Evolutionary conservation across 1,140 invertebrate species (phyloP), one percentile per base, ranked within the genome.

Genomic region (Trachymyrmex cornetzi): DNA sequence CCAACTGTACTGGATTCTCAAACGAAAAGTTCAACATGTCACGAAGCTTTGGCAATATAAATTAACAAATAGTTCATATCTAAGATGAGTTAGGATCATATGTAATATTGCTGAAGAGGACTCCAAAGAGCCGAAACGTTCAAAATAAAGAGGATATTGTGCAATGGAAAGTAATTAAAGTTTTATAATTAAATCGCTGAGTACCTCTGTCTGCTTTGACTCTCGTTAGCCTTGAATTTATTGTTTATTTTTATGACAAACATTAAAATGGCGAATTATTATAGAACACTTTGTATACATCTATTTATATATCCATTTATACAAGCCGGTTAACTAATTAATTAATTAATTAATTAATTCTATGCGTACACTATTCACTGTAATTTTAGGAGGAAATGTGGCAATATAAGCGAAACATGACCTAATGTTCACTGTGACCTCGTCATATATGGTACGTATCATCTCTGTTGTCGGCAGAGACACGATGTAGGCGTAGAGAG

Each of bases 401-500:
- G 22, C 24, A 48, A 74, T 82, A 82, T 72, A 74, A 50, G 55
- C 80, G 67, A 44, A 14, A 50, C 69, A 44, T 61, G 80, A 82
- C 55, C 53, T 82, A 74, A 61, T 74, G 69, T 61, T 71, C 69
- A 61, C 69, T 38, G 30, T 34, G 69, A n/a, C 16, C 24, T 27
- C 34, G 38, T 84, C 44, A 84, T 69, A 71, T 63, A 74, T 27
- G 57, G 66, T 72, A 80, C 66, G 80, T 53, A 75, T 71, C 77
- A 71, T 84, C 67, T 61, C 69, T 84, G 80, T 69, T 84, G 80
- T 84, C 80, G 55, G 38, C 69, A 84, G 80, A 74, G 80, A 84
- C 80, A 84, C 80, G 80, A 44, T 75, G 80, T 84, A 84, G 67
- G 80, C 80, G 80, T 74, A 74, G 69, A 75, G 80, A 84, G 55